These are phyloP conservation scores for Limulus polyphemus DNA, from an alignment of 2,888 invertebrate species.

Conservation along the genomic window DNA sequence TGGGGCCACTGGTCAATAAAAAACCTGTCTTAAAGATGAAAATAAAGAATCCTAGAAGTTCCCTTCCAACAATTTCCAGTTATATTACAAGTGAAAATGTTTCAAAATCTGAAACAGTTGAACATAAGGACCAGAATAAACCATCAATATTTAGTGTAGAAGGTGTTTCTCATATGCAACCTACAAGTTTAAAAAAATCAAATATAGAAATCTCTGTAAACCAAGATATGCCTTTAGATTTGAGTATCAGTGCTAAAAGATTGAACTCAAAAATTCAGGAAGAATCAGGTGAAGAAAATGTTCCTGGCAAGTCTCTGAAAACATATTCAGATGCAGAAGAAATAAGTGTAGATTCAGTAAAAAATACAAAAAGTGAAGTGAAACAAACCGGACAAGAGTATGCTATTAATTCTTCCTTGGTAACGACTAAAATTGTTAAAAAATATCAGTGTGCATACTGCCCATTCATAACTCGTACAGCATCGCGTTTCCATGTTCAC, in stretches of 20 bases:
- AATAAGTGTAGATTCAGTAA: not conserved
- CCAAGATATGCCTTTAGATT: not conserved
- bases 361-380: not conserved
- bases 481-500: constrained; percentile 83
- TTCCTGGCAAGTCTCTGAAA: not conserved
- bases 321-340: not conserved
- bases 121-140: constrained; percentile 5
- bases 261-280: not conserved
- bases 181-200: not conserved
- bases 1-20: not conserved
- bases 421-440: constrained; percentile 37
- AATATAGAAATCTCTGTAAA: not conserved
- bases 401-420: not conserved
- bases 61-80: not conserved
- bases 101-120: constrained; percentile 1
- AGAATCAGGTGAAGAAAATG: not conserved
- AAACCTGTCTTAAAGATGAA: not conserved
- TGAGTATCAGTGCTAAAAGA: not conserved
- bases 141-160: not conserved
- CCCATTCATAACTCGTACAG: constrained; percentile 82
- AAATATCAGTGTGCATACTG: constrained; percentile 88
- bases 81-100: constrained; percentile 1
- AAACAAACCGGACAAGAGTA: not conserved
- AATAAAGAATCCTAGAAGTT: not conserved
- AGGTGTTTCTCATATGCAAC: not conserved